Base-by-base conservation (phyloP, 92 coral and sea anemone genomes). In the Parazoanthus atlanticus region DNA sequence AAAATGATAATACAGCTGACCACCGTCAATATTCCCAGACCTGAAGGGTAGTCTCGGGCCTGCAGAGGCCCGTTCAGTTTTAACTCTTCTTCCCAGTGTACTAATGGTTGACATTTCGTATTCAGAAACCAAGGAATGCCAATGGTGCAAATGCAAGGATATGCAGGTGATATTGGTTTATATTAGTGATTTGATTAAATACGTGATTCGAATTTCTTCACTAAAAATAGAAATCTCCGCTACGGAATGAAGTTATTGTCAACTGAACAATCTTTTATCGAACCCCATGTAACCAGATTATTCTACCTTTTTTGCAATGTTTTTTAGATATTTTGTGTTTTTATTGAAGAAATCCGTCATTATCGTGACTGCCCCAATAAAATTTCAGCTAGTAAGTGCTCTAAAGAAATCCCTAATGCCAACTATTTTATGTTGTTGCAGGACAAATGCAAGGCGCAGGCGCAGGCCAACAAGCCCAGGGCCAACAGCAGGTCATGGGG, bases 401-500 rank as follows among this genome's bases (percentile, higher is more conserved):
- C 15, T 4, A 10, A 26, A 77, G 41, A 43, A 29, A n/a, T n/a
- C 21, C 49, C 40, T 56, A 21, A 12, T 33, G 32, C 52, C 3
- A 33, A 23, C 23, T 17, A 33, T n/a, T 70, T 46, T 70, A 2
- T 43, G 52, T 66, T 41, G 3, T 84, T 43, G 30, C 69, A 84
- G 87, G 87, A 41, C 87, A 84, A 23, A 84, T 84, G 79, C 87
- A 70, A 70, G 66, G 78, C 33, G 87, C 78, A 3, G 41, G 78
- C 10, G 49, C 87, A 40, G 87, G 78, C 16, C 87, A 83, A n/a
- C 86, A 69, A 33, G 78, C 87, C 6, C 87, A 84, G 77, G 87
- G 87, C 40, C 87, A 84, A 32, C 87, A 84, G 41, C 31, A 78
- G 67, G 87, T 84, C 67, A 84, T 84, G 78, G 87, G 87, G 16